Conservation (phyloP, 2,888 invertebrate genomes). For the Phengaris alcon region DNA sequence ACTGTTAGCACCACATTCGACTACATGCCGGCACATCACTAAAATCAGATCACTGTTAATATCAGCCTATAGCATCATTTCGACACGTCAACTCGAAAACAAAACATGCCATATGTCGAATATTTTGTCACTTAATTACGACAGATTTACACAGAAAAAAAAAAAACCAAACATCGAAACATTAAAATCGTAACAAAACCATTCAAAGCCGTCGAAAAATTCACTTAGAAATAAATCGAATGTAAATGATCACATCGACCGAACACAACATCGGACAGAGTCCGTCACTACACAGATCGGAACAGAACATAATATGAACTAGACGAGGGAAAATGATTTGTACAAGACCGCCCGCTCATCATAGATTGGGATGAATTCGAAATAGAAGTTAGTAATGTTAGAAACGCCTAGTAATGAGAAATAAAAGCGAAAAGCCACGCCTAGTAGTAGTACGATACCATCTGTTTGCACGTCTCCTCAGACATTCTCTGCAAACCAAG, state of each 20-base stretch:
- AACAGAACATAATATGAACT: slow-evolving; percentile 66
- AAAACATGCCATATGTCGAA: slow-evolving; percentile 52
- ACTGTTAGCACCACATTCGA: slow-evolving; percentile 80
- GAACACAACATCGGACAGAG: slow-evolving; percentile 59
- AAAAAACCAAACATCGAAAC: slow-evolving; percentile 41
- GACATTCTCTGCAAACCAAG: slow-evolving; percentile 89
- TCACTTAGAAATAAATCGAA: slow-evolving; percentile 41
- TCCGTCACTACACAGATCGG: slow-evolving; percentile 65
- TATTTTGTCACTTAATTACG: slow-evolving; percentile 31
- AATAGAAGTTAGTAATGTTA: slow-evolving; percentile 72
- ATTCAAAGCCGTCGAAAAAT: slow-evolving; percentile 60
- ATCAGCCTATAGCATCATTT: slow-evolving; percentile 49
- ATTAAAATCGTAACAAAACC: slow-evolving; percentile 56
- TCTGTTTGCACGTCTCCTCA: slow-evolving; percentile 90
- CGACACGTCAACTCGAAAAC: slow-evolving; percentile 42
- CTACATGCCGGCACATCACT: slow-evolving; percentile 66
- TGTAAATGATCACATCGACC: slow-evolving; percentile 66
- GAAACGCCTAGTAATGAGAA: slow-evolving; percentile 71
- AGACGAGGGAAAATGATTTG: slow-evolving; percentile 47
- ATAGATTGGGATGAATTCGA: slow-evolving; percentile 46
- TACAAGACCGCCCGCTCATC: slow-evolving; percentile 44
- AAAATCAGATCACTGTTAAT: slow-evolving; percentile 56
- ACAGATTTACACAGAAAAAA: slow-evolving; percentile 40
- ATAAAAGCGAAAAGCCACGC: slow-evolving; percentile 77
- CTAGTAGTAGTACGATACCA: slow-evolving; percentile 82